phyloP scores from a whole-genome alignment of 2,113 vertebrate species.

The Reinhardtius hippoglossoides region DNA sequence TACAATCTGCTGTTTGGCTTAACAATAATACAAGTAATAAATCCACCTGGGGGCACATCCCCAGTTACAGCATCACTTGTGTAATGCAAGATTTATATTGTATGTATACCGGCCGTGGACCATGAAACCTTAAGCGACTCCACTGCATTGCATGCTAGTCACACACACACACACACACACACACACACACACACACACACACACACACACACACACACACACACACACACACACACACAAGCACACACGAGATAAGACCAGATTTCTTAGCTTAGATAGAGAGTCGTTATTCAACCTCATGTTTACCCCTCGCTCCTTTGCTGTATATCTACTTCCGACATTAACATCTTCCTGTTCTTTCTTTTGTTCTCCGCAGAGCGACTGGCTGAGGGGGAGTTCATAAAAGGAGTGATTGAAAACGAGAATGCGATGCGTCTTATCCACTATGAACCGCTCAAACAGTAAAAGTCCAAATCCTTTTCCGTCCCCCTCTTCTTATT shows the following conservation, averaged over 20 bases:
- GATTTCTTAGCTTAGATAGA: slow-evolving; percentile 45
- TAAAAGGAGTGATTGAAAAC: slow-evolving; percentile 85
- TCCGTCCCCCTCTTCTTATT: not conserved
- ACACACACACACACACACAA: not conserved
- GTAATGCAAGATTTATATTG: slow-evolving; percentile 52
- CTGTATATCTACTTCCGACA: not conserved
- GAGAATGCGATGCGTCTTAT: slow-evolving; percentile 86
- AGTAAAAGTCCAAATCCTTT: slow-evolving; percentile 34
- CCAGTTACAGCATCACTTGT: slow-evolving; percentile 28
- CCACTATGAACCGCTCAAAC: slow-evolving; percentile 81
- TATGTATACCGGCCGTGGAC: not conserved
- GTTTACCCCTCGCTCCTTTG: not conserved
- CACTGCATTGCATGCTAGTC: slow-evolving; percentile 27
- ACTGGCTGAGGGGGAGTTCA: slow-evolving; percentile 87
- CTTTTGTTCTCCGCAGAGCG: slow-evolving; percentile 73
- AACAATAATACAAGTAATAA: slow-evolving; percentile 44
- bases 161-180: not conserved
- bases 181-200: not conserved
- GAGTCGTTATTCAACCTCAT: slow-evolving; percentile 13
- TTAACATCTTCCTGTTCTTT: not conserved
- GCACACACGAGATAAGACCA: slow-evolving; percentile 27
- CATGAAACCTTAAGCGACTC: slow-evolving; percentile 34
- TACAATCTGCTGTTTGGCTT: slow-evolving; percentile 57
- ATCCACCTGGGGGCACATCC: slow-evolving; percentile 57
- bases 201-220: not conserved